Percentiles rank a stretch among this genome's conserved stretches.
Conservation (phyloP, 2,888 invertebrate species). For the Zeuzera pyrina region DNA sequence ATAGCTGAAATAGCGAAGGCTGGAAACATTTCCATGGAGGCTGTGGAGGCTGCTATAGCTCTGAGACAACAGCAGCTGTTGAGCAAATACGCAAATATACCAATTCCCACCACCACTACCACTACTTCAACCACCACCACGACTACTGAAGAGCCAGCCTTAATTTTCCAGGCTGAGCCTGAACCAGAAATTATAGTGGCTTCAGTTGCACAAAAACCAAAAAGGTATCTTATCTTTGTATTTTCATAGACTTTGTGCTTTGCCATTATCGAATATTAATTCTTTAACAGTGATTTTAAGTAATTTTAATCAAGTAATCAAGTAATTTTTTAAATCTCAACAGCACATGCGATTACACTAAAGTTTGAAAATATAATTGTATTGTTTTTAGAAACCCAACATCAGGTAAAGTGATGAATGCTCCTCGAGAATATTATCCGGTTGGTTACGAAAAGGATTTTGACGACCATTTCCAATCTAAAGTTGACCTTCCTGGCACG, state of each 20-base stretch:
- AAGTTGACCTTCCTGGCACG: constrained; percentile 88
- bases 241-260: too few species aligned
- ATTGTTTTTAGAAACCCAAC: constrained; percentile 41
- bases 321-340: too few species aligned
- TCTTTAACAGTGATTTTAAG: not conserved
- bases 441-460: constrained; percentile 91
- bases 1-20: constrained; percentile 75
- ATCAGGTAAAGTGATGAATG: constrained; percentile 85
- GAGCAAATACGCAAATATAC: constrained; percentile 69
- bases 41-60: constrained; percentile 82
- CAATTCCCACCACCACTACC: constrained; percentile 59
- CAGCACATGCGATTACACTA: too few species aligned
- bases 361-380: too few species aligned
- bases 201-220: constrained; percentile 43
- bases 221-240: constrained; percentile 35
- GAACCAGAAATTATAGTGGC: constrained; percentile 52
- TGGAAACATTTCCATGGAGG: constrained; percentile 85
- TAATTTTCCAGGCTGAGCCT: constrained; percentile 41
- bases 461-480: constrained; percentile 88
- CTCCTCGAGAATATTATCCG: constrained; percentile 90
- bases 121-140: constrained; percentile 59
- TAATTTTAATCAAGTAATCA: not conserved
- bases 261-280: too few species aligned
- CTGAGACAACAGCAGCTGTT: constrained; percentile 79
- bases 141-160: constrained; percentile 32